Conservation (phyloP, 2,113 vertebrate genomes). For the Ahaetulla prasina region DNA sequence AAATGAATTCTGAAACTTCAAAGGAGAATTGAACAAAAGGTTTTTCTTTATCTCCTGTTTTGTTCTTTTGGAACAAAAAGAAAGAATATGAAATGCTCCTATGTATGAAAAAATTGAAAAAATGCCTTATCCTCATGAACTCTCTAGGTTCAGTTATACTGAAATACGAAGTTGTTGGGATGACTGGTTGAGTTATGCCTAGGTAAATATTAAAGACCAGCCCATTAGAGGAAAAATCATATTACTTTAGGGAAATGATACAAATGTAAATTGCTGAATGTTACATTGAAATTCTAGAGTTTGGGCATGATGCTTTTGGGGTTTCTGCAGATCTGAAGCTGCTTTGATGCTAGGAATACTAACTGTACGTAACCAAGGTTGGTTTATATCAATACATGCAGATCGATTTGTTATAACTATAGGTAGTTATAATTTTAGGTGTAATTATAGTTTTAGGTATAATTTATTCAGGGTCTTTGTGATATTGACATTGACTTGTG, state of each 20-base stretch:
- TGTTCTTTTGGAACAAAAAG: background rate
- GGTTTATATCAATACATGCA: constrained; percentile 10
- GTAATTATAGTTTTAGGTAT: too few relatives aligned
- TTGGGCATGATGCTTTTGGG: background rate
- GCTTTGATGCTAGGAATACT: background rate
- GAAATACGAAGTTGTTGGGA: background rate
- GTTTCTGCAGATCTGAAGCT: background rate
- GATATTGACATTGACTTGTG: constrained; percentile 24
- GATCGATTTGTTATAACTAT: too few relatives aligned
- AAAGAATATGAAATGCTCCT: background rate
- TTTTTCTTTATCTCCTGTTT: background rate
- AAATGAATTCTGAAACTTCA: background rate
- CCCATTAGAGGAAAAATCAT: background rate
- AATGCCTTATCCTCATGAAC: background rate
- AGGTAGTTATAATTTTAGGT: too few relatives aligned
- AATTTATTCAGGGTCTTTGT: constrained; percentile 2
- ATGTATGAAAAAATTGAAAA: background rate
- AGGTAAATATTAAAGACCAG: background rate
- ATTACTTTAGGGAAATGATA: background rate
- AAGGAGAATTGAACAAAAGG: background rate
- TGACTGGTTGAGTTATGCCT: background rate
- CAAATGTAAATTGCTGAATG: background rate
- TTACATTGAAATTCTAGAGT: constrained; percentile 7
- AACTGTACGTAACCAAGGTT: background rate
- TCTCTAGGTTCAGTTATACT: background rate